Evolutionary conservation across 1,140 invertebrate species (phyloP).

Genomic region (Patella vulgata): DNA sequence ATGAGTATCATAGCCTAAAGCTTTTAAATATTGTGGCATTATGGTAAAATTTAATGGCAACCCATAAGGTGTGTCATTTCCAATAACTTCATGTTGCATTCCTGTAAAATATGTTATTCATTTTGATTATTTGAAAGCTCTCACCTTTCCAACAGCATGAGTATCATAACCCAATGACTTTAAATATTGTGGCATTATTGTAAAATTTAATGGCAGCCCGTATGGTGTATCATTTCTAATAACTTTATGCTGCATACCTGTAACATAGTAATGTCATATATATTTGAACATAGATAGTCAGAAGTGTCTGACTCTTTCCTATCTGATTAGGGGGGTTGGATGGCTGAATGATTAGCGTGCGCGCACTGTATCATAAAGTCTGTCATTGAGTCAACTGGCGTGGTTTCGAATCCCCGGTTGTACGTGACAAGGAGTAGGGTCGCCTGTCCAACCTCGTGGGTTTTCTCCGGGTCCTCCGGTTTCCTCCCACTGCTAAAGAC

Average conservation of each 20-base stretch:
- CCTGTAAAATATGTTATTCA: too few relatives aligned
- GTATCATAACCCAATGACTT: constrained; percentile 67
- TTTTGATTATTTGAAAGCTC: constrained; percentile 44
- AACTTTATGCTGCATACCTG: constrained; percentile 57
- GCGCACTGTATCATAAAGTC: too few relatives aligned
- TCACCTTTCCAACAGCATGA: constrained; percentile 70
- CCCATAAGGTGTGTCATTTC: constrained; percentile 52
- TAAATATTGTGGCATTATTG: constrained; percentile 68
- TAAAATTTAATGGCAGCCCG: constrained; percentile 58
- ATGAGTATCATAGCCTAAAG: constrained; percentile 65
- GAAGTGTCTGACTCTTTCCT: too few relatives aligned
- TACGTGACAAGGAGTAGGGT: too few relatives aligned
- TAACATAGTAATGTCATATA: constrained; percentile 3
- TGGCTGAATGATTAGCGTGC: too few relatives aligned
- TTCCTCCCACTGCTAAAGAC: too few relatives aligned
- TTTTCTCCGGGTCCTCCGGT: too few relatives aligned
- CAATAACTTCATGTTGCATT: constrained; percentile 55
- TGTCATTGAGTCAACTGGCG: too few relatives aligned
- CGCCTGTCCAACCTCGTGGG: too few relatives aligned
- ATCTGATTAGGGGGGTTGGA: too few relatives aligned
- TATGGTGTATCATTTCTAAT: constrained; percentile 52
- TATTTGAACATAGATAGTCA: too few relatives aligned
- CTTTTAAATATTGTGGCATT: constrained; percentile 60
- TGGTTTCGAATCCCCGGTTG: too few relatives aligned
- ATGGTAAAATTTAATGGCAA: constrained; percentile 45